phyloP scores from a whole-genome alignment of 2,888 invertebrate genomes.

The Alitta virens region DNA sequence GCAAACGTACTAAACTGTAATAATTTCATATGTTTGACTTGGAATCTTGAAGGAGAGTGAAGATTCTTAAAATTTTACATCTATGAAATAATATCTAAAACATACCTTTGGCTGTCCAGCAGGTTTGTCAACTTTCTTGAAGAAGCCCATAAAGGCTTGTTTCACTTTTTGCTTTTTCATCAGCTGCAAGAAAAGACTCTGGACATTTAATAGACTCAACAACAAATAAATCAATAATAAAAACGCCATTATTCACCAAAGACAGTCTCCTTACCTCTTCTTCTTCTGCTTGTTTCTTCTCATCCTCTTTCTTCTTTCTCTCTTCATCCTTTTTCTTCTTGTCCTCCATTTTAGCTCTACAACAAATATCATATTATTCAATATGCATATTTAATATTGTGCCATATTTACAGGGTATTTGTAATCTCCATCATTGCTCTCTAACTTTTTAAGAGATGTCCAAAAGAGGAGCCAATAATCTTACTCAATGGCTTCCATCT shows the following conservation, averaged over 20 bases:
- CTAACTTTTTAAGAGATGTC: no score
- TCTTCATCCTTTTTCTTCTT: slow-evolving; percentile 49
- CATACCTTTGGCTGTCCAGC: slow-evolving; percentile 9
- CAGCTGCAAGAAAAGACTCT: background rate
- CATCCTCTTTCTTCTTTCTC: slow-evolving; percentile 41
- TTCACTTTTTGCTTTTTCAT: background rate
- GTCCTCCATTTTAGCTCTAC: slow-evolving; percentile 44
- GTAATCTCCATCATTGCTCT: no score
- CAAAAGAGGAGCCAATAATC: no score
- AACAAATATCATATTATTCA: slow-evolving; percentile 7
- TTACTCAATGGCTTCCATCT: slow-evolving; percentile 44
- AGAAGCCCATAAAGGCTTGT: slow-evolving; percentile 73
- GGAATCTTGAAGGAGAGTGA: no score
- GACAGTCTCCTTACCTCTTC: slow-evolving; percentile 31
- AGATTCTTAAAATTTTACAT: no score
- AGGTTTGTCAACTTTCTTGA: slow-evolving; percentile 55
- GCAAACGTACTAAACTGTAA: no score
- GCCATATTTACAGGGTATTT: background rate
- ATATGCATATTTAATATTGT: background rate
- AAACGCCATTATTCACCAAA: no score
- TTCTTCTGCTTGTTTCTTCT: slow-evolving; percentile 39
- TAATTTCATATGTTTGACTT: no score
- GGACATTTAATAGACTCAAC: no score
- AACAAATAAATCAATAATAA: no score
- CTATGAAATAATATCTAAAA: no score